Evolutionary conservation across 2,888 invertebrate genomes (phyloP).

Genomic region (Tenodera sinensis): DNA sequence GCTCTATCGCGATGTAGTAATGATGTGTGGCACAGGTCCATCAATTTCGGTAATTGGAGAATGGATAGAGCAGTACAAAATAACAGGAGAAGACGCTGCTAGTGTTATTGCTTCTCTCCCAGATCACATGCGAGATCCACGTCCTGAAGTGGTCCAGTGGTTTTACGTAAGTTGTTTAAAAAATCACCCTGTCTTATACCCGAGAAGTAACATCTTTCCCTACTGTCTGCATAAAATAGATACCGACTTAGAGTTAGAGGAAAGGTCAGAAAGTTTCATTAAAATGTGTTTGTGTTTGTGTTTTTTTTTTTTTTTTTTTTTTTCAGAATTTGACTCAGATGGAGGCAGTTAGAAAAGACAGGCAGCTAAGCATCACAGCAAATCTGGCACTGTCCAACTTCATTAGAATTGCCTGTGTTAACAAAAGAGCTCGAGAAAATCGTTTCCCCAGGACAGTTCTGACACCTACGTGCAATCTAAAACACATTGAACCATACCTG

Average conservation of each 20-base stretch:
- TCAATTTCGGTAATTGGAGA: slow-evolving; percentile 40
- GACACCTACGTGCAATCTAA: slow-evolving; percentile 34
- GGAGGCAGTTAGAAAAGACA: slow-evolving; percentile 33
- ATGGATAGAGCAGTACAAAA: slow-evolving; percentile 36
- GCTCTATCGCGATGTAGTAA: slow-evolving; percentile 27
- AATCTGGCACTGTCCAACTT: slow-evolving; percentile 39
- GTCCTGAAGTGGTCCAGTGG: not conserved
- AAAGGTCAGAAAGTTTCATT: too few relatives aligned
- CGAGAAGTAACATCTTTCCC: too few relatives aligned
- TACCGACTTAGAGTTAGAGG: too few relatives aligned
- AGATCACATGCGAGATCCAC: not conserved
- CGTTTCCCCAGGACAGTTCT: slow-evolving; percentile 36
- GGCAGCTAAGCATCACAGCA: slow-evolving; percentile 35
- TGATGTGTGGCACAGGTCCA: slow-evolving; percentile 40
- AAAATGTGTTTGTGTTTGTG: too few relatives aligned
- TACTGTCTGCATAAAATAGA: too few relatives aligned
- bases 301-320: too few relatives aligned
- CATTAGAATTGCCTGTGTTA: slow-evolving; percentile 40
- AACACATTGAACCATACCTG: slow-evolving; percentile 33
- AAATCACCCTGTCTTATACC: not conserved
- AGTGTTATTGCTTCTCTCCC: slow-evolving; percentile 24
- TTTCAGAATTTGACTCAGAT: slow-evolving; percentile 35
- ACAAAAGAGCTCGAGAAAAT: slow-evolving; percentile 31
- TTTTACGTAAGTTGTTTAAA: not conserved
- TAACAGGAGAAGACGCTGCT: slow-evolving; percentile 36